Conservation (phyloP, 2,888 invertebrate genomes). For the Leptinotarsa rubiginosa region DNA sequence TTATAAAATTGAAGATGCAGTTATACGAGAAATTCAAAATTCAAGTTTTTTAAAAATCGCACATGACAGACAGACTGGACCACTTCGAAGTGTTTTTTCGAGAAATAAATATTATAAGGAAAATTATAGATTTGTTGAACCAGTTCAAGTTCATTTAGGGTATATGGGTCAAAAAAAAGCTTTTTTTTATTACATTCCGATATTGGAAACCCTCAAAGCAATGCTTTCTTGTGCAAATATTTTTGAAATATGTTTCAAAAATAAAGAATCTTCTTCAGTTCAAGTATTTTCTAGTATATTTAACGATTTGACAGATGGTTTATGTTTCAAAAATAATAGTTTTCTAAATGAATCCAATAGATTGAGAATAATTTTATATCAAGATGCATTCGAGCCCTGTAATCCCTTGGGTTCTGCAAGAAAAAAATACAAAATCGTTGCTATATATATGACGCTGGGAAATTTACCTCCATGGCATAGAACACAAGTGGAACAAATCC, state of each 20-base stretch:
- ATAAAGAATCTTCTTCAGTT: neutral
- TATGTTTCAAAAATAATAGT: neutral
- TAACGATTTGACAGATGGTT: neutral
- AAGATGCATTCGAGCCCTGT: neutral
- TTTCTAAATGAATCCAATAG: neutral
- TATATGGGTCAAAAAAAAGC: neutral
- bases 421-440: neutral
- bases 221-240: neutral
- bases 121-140: constrained; percentile 1
- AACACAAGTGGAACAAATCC: constrained; percentile 1
- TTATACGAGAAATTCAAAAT: neutral
- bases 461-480: neutral
- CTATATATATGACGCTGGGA: neutral
- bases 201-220: neutral
- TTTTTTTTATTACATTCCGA: neutral
- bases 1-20: neutral
- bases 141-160: neutral
- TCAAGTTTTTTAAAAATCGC: neutral
- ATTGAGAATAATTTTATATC: constrained; percentile 2
- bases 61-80: neutral
- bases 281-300: neutral
- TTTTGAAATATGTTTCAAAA: neutral
- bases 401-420: neutral
- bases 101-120: constrained; percentile 7
- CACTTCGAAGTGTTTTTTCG: neutral